A percentile compares a stretch with the other conserved stretches of the same genome.
Evolutionary conservation across 1,140 invertebrate species (phyloP).

Genomic region (Gryon sp.): DNA sequence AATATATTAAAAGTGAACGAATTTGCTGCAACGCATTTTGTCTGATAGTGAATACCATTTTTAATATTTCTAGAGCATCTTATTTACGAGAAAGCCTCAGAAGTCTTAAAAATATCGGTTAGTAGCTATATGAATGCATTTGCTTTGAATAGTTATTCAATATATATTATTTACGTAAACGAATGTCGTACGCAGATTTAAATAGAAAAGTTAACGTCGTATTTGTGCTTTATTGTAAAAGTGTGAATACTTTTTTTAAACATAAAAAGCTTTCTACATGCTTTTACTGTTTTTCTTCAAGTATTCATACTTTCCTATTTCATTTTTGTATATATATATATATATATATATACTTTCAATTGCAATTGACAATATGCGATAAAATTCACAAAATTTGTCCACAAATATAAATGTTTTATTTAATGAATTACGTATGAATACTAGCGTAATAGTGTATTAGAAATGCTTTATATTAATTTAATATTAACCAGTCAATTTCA

Average conservation of each 20-base stretch:
- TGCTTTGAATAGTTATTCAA: slow-evolving; percentile 55
- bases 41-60: slow-evolving; percentile 21
- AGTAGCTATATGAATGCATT: slow-evolving; percentile 60
- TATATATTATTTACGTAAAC: slow-evolving; percentile 58
- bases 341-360: too few species aligned
- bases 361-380: too few species aligned
- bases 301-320: too few species aligned
- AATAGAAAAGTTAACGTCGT: slow-evolving; percentile 33
- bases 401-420: too few species aligned
- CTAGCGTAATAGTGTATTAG: too few species aligned
- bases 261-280: slow-evolving; percentile 19
- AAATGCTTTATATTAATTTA: too few species aligned
- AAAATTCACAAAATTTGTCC: too few species aligned
- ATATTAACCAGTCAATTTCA: too few species aligned
- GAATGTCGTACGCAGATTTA: slow-evolving; percentile 41
- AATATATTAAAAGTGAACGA: too few species aligned
- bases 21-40: slow-evolving; percentile 1
- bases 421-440: too few species aligned
- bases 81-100: slow-evolving; percentile 50
- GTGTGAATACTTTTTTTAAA: slow-evolving; percentile 27
- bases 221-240: slow-evolving; percentile 36
- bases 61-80: slow-evolving; percentile 57
- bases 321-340: too few species aligned
- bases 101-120: slow-evolving; percentile 60
- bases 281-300: too few species aligned